Conservation (phyloP, 2,113 vertebrate genomes). For the Trichechus manatus region DNA sequence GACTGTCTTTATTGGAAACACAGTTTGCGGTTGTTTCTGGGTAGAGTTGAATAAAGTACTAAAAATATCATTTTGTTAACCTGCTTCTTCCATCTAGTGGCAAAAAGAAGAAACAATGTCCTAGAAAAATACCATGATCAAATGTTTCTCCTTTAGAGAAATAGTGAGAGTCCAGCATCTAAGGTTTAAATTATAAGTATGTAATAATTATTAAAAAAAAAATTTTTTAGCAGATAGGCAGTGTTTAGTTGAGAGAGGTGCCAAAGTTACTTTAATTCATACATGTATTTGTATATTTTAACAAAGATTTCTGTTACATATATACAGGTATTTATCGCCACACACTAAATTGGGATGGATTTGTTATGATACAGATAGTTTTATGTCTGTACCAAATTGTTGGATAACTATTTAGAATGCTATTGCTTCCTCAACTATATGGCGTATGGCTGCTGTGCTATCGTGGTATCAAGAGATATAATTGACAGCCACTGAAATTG, state of each 20-base stretch:
- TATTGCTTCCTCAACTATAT: neutral
- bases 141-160: slow-evolving; percentile 59
- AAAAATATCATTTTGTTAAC: slow-evolving; percentile 83
- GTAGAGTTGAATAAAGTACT: slow-evolving; percentile 58
- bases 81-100: slow-evolving; percentile 91
- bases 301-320: slow-evolving; percentile 18
- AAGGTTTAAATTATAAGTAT: neutral
- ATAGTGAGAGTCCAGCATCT: neutral
- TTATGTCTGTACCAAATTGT: neutral
- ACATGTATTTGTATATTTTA: neutral
- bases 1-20: slow-evolving; percentile 45
- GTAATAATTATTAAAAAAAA: neutral
- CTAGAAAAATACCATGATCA: neutral
- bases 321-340: neutral
- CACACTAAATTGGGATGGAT: neutral
- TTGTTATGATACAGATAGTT: neutral
- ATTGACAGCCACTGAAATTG: neutral
- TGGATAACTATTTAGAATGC: slow-evolving; percentile 57
- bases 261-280: neutral
- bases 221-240: neutral
- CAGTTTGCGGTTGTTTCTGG: slow-evolving; percentile 38
- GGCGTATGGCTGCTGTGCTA: neutral
- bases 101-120: slow-evolving; percentile 85
- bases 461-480: neutral
- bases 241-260: neutral